These are phyloP conservation scores for Mactra quadrangularis DNA, from an alignment of 1,140 invertebrate species.

Conservation along the genomic window DNA sequence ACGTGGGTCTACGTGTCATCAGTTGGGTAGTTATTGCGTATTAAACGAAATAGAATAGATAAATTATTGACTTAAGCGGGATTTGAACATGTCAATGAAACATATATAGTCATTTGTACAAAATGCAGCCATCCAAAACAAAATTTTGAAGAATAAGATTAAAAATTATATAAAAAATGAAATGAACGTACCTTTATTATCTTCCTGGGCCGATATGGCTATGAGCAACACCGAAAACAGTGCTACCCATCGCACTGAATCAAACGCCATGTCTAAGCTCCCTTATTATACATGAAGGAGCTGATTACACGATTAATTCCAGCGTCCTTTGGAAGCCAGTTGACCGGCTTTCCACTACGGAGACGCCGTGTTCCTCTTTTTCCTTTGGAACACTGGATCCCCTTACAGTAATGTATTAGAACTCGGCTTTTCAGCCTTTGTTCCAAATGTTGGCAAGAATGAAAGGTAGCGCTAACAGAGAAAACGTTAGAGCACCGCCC, in stretches of 20 bases:
- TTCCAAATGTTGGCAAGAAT: conserved; percentile 39
- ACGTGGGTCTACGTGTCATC: too few species aligned
- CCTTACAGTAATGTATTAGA: conserved; percentile 19
- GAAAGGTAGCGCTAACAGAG: not conserved
- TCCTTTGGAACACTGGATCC: conserved; percentile 52
- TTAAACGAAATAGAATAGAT: too few species aligned
- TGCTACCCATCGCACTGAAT: conserved; percentile 57
- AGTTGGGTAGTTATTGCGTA: too few species aligned
- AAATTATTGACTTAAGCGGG: too few species aligned
- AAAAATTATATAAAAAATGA: too few species aligned
- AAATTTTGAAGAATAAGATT: too few species aligned
- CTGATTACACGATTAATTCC: conserved; percentile 53
- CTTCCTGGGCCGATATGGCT: conserved; percentile 22
- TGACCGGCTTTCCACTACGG: conserved; percentile 34
- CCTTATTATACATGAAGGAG: conserved; percentile 56
- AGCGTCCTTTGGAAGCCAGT: conserved; percentile 57
- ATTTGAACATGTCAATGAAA: too few species aligned
- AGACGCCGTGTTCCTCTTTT: conserved; percentile 57
- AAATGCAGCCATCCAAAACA: too few species aligned
- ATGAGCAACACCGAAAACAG: conserved; percentile 31
- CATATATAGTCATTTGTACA: too few species aligned
- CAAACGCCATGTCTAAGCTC: conserved; percentile 59
- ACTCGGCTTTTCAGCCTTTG: conserved; percentile 54
- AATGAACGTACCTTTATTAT: conserved; percentile 14
- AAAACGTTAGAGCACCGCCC: conserved; percentile 28